These are phyloP conservation scores for Chaenocephalus aceratus DNA, from an alignment of 2,113 vertebrate genomes.

Conservation along the genomic window DNA sequence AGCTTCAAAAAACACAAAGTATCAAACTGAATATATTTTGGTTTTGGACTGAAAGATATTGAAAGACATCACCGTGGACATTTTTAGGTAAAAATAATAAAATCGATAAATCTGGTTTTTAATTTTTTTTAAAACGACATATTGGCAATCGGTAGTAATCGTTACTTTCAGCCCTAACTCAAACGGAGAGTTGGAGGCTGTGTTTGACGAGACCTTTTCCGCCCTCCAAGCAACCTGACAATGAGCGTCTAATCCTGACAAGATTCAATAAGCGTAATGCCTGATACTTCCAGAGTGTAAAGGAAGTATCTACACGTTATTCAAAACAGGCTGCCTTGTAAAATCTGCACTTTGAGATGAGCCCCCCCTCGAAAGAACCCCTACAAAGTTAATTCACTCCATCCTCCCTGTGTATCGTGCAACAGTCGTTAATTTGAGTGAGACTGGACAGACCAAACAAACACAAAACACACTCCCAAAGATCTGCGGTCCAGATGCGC, in stretches of 20 bases:
- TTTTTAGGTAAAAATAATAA: too few relatives aligned
- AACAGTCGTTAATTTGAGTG: conserved; percentile 62
- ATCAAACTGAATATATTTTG: too few relatives aligned
- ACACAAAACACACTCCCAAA: conserved; percentile 57
- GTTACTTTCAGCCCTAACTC: neutral
- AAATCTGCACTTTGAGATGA: conserved; percentile 46
- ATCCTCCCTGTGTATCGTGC: conserved; percentile 69
- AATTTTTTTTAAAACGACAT: too few relatives aligned
- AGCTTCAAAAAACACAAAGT: too few relatives aligned
- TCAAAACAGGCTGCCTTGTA: conserved; percentile 44
- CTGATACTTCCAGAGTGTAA: conserved; percentile 10
- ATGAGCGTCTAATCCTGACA: neutral
- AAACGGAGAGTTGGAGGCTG: neutral
- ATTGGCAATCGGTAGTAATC: too few relatives aligned
- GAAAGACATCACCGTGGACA: too few relatives aligned
- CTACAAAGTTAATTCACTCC: conserved; percentile 68
- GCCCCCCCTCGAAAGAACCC: conserved; percentile 37
- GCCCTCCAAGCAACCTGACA: conserved; percentile 8
- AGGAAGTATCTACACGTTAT: conserved; percentile 4
- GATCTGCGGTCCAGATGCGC: conserved; percentile 78
- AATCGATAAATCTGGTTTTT: too few relatives aligned
- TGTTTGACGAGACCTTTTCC: neutral
- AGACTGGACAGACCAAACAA: conserved; percentile 73
- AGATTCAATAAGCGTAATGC: neutral
- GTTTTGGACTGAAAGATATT: too few relatives aligned